Evolutionary conservation across 2,113 vertebrate species (phyloP), one percentile per base, ranked within the genome.

Genomic region (Pontoporia blainvillei): DNA sequence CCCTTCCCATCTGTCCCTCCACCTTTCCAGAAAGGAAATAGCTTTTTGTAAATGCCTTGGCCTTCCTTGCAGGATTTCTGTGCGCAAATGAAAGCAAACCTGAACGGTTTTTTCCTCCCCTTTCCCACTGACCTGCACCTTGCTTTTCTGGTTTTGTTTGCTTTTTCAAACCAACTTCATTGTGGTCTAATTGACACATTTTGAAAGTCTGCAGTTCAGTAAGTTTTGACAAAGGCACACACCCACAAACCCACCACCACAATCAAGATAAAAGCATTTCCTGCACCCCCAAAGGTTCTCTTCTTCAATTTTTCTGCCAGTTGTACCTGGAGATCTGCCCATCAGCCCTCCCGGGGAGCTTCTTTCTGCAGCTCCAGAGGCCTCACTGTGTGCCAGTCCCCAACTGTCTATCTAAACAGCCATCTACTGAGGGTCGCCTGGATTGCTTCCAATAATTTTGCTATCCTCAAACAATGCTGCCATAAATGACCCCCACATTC

Each of bases 401-500:
- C 21, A 31, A 12, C 23, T 25, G 44, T 64, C 59, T 57, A 46
- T 66, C 66, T 23, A 61, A 41, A 57, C 13, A 15, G 61, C 36
- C 36, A 13, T 2, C 36, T 73, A 14, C 6, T 5, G 1, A 61
- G 36, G 49, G 7, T 12, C 6, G 3, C 11, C 64, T 9, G 41
- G 2, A 34, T 17, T 14, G 10, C 86, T 64, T 39, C 46, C 10
- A 39, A 27, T 14, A 4, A 25, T 52, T 69, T 25, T 66, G 72
- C 72, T 82, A 8, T 61, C 59, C 10, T 64, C 78, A n/a, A 34
- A 75, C 23, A 27, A 12, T 0, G 5, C 36, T 41, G 25, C 17
- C 7, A 13, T 2, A 11, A n/a, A 7, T 49, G 27, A 31, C 10
- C 54, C 57, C 2, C 1, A n/a, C 1, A 13, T 36, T 71, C 0